A percentile compares a stretch with the other conserved stretches of the same genome.
Evolutionary conservation across 1,140 invertebrate genomes (phyloP).

Genomic region (Leguminivora glycinivorella): DNA sequence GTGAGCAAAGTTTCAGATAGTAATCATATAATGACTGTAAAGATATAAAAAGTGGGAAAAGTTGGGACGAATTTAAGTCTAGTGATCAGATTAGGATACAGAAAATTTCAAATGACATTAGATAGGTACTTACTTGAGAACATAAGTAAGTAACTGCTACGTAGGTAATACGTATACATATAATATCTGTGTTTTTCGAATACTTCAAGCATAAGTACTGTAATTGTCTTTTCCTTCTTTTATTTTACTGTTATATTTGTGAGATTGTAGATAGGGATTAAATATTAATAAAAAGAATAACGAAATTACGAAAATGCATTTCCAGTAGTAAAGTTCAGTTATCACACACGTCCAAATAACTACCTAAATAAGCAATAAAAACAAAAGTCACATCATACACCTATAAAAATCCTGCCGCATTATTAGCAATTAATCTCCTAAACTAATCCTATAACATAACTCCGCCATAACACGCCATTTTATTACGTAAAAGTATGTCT

Average conservation of each 20-base stretch:
- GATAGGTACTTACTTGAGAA: no score
- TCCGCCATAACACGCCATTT: slow-evolving; percentile 36
- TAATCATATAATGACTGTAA: slow-evolving; percentile 16
- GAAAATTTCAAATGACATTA: background rate
- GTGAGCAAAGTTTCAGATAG: background rate
- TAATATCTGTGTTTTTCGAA: no score
- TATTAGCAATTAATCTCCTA: slow-evolving; percentile 16
- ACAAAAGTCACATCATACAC: background rate
- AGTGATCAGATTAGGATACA: slow-evolving; percentile 8
- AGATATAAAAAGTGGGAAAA: slow-evolving; percentile 15
- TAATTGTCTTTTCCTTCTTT: no score
- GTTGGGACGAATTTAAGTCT: background rate
- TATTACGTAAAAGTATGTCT: slow-evolving; percentile 40
- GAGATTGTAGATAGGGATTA: no score
- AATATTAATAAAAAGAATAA: no score
- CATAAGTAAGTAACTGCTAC: no score
- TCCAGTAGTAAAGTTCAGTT: background rate
- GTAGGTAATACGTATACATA: no score
- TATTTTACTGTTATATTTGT: no score
- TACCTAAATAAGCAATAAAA: background rate
- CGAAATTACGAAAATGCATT: no score
- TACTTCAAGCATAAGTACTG: no score
- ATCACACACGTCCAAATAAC: background rate
- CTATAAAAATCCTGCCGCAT: background rate
- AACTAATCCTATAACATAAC: slow-evolving; percentile 38